Evolutionary conservation across 2,113 vertebrate genomes (phyloP), one percentile per base, ranked within the genome.

Genomic region (Recurvirostra avosetta): DNA sequence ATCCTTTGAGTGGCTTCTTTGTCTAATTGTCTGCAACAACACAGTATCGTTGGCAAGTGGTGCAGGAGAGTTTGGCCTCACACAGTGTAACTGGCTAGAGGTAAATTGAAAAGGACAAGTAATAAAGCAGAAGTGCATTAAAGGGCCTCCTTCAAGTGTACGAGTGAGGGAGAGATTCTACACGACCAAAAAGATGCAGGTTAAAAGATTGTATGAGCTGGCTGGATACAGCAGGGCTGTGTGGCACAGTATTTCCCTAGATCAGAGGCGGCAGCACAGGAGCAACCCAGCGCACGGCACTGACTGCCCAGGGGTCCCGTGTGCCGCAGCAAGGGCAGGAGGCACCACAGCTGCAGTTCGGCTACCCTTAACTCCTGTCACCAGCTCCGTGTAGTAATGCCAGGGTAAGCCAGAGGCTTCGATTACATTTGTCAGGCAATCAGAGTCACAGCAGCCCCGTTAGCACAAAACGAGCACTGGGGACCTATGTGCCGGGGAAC

Each of bases 381-480:
- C 45, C 63, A 53, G 86, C 92, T 97, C 86, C 63, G 53, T 61
- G 74, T 72, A 70, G 78, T 45, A 80, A 59, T 4, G 7, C 38
- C 40, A 86, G 86, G 32, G 75, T 55, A 83, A 97, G 91, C 68
- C 93, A 41, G 78, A 80, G 68, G 45, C 86, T 84, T 92, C 96
- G 83, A 27, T 84, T 93, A 67, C 34, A 50, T 94, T 95, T 74
- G 82, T 91, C 93, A 96, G 81, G 85, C 58, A 95, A 61, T 94
- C 88, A 86, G 88, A 89, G 72, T 34, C 75, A 92, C 72, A 40
- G 66, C 84, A 68, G 90, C 7, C 40, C 85, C 4, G 50, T 56
- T 36, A 80, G 34, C 62, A 56, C 59, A 56, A 83, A 97, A 95
- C 8, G 13, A 90, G 89, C 2, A 1, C 73, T 43, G 92, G n/a